A percentile compares a stretch with the other conserved stretches of the same genome.
Conservation (phyloP, 2,113 vertebrate species). For the Steatornis caripensis region DNA sequence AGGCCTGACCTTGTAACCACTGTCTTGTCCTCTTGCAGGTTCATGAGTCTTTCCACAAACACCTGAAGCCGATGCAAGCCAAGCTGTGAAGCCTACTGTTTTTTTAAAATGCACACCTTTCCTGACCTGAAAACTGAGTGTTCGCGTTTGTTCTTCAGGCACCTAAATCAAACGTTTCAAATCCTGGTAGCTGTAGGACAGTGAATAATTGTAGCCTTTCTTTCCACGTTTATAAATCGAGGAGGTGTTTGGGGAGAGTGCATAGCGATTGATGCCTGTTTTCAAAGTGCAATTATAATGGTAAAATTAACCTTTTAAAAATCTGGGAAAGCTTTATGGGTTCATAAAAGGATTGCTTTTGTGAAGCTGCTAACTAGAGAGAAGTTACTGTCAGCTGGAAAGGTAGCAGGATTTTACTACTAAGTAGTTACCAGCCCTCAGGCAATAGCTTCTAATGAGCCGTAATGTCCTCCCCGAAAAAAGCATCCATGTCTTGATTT, state of each 20-base stretch:
- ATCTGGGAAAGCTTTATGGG: conserved; percentile 60
- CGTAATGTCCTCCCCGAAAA: background rate
- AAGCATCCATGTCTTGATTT: background rate
- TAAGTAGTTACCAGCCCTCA: conserved; percentile 54
- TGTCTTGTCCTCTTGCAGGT: conserved; percentile 74
- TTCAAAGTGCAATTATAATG: conserved; percentile 72
- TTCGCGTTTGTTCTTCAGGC: background rate
- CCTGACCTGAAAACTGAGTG: background rate
- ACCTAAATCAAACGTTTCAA: background rate
- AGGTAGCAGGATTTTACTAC: conserved; percentile 51
- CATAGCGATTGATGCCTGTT: background rate
- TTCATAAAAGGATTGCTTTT: conserved; percentile 11
- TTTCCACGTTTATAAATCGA: conserved; percentile 6
- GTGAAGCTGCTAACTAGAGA: conserved; percentile 40
- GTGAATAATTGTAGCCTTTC: conserved; percentile 52
- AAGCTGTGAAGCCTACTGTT: conserved; percentile 80
- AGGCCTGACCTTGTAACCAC: background rate
- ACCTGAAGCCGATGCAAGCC: conserved; percentile 90
- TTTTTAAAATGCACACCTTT: background rate
- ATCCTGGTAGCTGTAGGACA: conserved; percentile 49
- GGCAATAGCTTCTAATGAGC: conserved; percentile 36
- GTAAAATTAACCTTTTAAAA: conserved; percentile 49
- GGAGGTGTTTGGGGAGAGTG: conserved; percentile 22
- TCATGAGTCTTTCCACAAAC: conserved; percentile 89
- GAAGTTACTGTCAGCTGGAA: conserved; percentile 13